Conservation (phyloP, 2,797 vertebrate genomes). For the Acridotheres tristis region DNA sequence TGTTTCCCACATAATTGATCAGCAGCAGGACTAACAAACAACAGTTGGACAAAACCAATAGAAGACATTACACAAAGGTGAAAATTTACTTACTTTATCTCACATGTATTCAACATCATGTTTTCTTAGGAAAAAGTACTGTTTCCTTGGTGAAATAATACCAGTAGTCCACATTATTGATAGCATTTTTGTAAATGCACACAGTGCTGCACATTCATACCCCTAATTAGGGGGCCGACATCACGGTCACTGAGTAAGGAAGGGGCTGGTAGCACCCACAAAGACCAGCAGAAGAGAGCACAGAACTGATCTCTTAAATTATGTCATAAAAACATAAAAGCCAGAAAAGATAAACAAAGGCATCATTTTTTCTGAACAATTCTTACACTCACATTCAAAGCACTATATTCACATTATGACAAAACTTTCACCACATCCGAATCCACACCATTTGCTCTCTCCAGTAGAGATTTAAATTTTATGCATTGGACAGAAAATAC, state of each 20-base stretch:
- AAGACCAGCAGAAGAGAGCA: not conserved
- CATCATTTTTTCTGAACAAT: not conserved
- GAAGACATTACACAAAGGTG: not conserved
- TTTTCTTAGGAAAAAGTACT: not conserved
- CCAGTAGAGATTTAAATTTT: not conserved
- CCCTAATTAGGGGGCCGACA: not conserved
- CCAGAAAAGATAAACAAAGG: not conserved
- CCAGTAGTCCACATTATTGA: not conserved
- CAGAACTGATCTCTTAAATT: not conserved
- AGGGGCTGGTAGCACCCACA: not conserved
- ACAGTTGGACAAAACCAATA: not conserved
- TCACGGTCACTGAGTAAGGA: not conserved
- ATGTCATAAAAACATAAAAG: not conserved
- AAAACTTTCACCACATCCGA: not conserved
- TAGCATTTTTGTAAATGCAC: not conserved
- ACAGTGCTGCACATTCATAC: accelerated
- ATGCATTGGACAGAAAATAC: not conserved
- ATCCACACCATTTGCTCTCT: not conserved
- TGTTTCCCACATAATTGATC: not conserved
- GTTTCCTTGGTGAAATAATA: not conserved
- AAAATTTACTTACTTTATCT: not conserved
- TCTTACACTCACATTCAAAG: not conserved
- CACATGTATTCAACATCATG: not conserved
- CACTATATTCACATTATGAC: not conserved
- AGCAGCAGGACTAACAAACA: not conserved